Percentiles rank a stretch among this genome's conserved stretches.
These are phyloP conservation scores for Clunio marinus DNA, from an alignment of 2,888 invertebrate genomes.

Conservation along the genomic window DNA sequence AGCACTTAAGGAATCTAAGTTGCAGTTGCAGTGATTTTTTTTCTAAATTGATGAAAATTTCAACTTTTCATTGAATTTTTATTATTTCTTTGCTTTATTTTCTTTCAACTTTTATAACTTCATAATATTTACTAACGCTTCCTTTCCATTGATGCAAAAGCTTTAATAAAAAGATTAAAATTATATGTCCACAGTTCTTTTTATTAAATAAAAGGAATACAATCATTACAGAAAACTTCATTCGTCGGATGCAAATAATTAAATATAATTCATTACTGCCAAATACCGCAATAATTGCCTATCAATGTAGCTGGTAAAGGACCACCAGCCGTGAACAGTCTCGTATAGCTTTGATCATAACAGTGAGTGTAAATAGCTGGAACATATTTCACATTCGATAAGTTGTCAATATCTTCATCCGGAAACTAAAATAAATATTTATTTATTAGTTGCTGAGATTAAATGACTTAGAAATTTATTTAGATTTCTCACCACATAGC, in stretches of 20 bases:
- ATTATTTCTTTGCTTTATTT: too few species aligned
- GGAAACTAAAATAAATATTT: conserved; percentile 61
- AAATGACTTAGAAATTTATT: conserved; percentile 39
- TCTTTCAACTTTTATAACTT: too few species aligned
- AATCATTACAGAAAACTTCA: too few species aligned
- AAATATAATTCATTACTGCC: conserved; percentile 69
- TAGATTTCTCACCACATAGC: conserved; percentile 70
- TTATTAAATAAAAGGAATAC: too few species aligned
- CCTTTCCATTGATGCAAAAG: too few species aligned
- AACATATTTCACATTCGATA: conserved; percentile 80
- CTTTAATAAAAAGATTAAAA: too few species aligned
- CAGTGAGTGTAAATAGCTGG: conserved; percentile 96
- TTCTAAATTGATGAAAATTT: too few species aligned
- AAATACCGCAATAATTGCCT: conserved; percentile 92
- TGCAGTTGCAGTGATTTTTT: too few species aligned
- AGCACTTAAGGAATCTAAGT: conserved; percentile 63
- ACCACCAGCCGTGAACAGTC: conserved; percentile 91
- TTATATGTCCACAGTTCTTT: too few species aligned
- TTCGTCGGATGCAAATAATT: too few species aligned
- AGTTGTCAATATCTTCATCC: conserved; percentile 78
- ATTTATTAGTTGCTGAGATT: conserved; percentile 19
- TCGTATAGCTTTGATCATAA: conserved; percentile 86
- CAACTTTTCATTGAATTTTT: too few species aligned
- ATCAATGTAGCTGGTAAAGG: conserved; percentile 86
- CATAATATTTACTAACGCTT: too few species aligned